Conservation (phyloP, 1,140 invertebrate genomes). For the Formica exsecta region DNA sequence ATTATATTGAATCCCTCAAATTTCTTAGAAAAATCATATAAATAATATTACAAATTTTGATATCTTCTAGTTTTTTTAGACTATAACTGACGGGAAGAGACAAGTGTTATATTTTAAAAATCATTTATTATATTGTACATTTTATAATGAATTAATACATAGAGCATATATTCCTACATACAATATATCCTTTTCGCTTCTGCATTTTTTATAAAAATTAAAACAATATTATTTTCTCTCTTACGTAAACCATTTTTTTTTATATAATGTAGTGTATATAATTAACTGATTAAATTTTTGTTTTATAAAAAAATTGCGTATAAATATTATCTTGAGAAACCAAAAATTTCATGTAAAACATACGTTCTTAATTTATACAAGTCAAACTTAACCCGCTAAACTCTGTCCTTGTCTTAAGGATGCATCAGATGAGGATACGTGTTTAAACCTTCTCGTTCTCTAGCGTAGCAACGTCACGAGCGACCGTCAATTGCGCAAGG, state of each 20-base stretch:
- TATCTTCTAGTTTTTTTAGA: too few species aligned
- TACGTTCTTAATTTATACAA: neutral
- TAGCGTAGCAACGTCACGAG: conserved; percentile 17
- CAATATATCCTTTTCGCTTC: neutral
- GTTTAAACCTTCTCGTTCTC: conserved; percentile 29
- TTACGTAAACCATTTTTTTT: neutral
- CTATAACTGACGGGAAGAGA: too few species aligned
- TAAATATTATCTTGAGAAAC: neutral
- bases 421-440: conserved; percentile 17
- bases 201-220: neutral
- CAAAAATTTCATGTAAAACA: neutral
- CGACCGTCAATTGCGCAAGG: conserved; percentile 21
- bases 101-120: too few species aligned
- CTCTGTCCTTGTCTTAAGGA: neutral
- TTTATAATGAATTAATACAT: neutral
- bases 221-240: neutral
- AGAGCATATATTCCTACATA: neutral
- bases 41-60: neutral
- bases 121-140: neutral
- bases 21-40: too few species aligned
- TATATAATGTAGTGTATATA: neutral
- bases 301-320: neutral
- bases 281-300: neutral
- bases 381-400: conserved; percentile 11
- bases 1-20: too few species aligned